Base-by-base conservation (phyloP, 2,113 vertebrate species). In the Boleophthalmus pectinirostris region DNA sequence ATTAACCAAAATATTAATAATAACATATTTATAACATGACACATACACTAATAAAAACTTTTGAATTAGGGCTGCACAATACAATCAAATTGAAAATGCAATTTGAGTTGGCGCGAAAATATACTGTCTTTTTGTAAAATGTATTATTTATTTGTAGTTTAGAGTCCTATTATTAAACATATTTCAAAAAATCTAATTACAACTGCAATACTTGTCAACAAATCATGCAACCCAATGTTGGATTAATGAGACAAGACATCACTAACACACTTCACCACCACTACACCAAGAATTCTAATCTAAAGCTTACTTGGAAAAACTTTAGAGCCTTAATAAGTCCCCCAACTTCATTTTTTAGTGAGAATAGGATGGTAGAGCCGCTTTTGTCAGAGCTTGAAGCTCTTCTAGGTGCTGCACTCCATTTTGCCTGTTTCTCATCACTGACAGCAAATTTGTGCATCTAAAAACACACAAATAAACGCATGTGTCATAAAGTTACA, bases 261-360 rank as follows among this genome's bases (percentile, higher is more conserved):
- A 21, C 29, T 21, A 10, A 63, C 60, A 63, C 60, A 38, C 21
- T n/a, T n/a, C n/a, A n/a, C n/a, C n/a, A n/a, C n/a, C n/a, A n/a
- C n/a, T n/a, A n/a, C 61, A 38, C 61, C 33, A 21, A 64, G 1
- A 64, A 13, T 21, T 35, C 61, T 38, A 25, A 58, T 21, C 18
- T 46, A 51, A 64, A 25, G 16, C 65, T 53, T 78, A 96, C 96
- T 94, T 97, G 96, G 82, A 97, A 97, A 63, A 95, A 93, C 87
- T 95, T 96, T 46, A 97, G 87, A 7, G 95, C 95, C 87, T 95
- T 96, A 24, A 95, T 92, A 45, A 97, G 94, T 49, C 95, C 95
- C 69, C 95, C 96, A 0, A 96, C 89, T 91, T 97, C 95, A 92
- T 97, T 96, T 81, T 96, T 97, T 69, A 97, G 88, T 23, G 96